Base-by-base conservation (phyloP, 2,888 invertebrate genomes). In the Pristionchus maxplancki region DNA sequence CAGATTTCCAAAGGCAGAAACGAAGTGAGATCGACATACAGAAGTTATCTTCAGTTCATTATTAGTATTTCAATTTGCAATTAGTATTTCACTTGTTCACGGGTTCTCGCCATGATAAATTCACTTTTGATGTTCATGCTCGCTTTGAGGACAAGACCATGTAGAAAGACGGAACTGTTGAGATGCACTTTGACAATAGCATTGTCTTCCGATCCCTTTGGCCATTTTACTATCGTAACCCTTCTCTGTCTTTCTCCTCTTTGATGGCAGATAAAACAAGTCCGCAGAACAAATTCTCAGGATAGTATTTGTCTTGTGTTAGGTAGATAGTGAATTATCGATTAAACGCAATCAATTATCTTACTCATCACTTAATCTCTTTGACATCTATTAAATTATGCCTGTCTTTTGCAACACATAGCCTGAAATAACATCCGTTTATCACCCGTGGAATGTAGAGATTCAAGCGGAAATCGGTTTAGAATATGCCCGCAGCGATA, bases 81-180 rank as follows among this genome's bases (percentile, higher is more conserved):
- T 71, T 24, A 40, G 74, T 74, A 74, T 74, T 74, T 40, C 24
- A 15, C 71, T 74, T 74, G 34, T 74, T 40, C 37, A 74, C 74
- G 74, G 74, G 74, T 74, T 8, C 8, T 74, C n/a, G 37, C 67
- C 31, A 67, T 67, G 67, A 67, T 67, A 67, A 67, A 67, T 8
- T 13, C 34, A 67, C 31, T 67, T 64, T 67, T 31, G 34, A 67
- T 17, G 17, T 13, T 67, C 34, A 28, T 24, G 8, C 4, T 24
- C 17, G n/a, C 0, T 11, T 62, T 28, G 2, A 28, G n/a, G 11
- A 17, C 20, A 62, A 62, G 62, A 28, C 28, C 62, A 24, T 62
- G 28, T 2, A 62, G n/a, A 62, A 62, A 50, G 50, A 13, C 17
- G 24, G n/a, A 11, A 24, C 15, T 6, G n/a, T n/a, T n/a, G n/a